A percentile compares a stretch with the other conserved stretches of the same genome.
Evolutionary conservation across 2,888 invertebrate species (phyloP).

Genomic region (Pseudococcus jackbeardsleyi): DNA sequence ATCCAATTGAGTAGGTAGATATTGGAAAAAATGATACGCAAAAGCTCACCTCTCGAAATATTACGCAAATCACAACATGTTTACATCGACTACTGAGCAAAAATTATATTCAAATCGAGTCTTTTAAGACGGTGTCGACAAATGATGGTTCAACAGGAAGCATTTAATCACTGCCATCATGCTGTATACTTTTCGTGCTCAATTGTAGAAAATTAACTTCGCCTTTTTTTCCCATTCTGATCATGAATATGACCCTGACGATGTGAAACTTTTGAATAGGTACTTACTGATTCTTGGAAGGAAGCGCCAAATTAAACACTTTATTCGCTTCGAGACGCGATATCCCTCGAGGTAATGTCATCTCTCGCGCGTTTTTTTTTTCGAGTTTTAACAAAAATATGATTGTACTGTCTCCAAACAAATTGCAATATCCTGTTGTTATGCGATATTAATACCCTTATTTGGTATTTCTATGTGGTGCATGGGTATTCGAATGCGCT

Average conservation of each 20-base stretch:
- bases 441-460: neutral
- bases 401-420: neutral
- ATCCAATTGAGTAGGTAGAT: neutral
- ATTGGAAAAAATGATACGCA: neutral
- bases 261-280: conserved; percentile 51
- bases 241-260: conserved; percentile 54
- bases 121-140: conserved; percentile 6
- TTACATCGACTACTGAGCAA: conserved; percentile 32
- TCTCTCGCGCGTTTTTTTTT: neutral
- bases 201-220: conserved; percentile 55
- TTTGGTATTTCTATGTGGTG: neutral
- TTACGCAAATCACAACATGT: conserved; percentile 51
- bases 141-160: conserved; percentile 25
- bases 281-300: conserved; percentile 20
- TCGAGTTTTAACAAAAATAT: conserved; percentile 30
- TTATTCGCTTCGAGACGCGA: conserved; percentile 11
- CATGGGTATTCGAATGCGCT: too few relatives aligned
- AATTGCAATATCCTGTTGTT: conserved; percentile 50
- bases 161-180: conserved; percentile 29
- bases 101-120: neutral
- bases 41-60: conserved; percentile 21
- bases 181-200: conserved; percentile 35
- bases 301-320: conserved; percentile 43
- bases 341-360: neutral
- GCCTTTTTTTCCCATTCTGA: conserved; percentile 21